Evolutionary conservation across 1,140 invertebrate species (phyloP).

Genomic region (Dendrolimus punctatus): DNA sequence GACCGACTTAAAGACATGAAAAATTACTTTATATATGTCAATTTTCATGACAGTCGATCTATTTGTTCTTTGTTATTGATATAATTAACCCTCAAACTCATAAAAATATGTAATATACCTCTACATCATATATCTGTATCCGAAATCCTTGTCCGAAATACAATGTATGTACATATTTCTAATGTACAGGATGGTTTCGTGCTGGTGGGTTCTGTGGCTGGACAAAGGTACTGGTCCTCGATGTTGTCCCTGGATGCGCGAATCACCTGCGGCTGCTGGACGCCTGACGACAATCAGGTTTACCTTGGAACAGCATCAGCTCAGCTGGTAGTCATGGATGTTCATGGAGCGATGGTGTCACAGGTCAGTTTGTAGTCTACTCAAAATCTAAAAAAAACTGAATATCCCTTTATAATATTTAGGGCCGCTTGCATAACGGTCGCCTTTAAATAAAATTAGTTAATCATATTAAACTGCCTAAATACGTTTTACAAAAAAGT

Average conservation of each 20-base stretch:
- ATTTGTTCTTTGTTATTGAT: too few relatives aligned
- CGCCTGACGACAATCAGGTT: conserved; percentile 97
- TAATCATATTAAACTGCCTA: too few relatives aligned
- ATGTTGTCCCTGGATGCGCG: conserved; percentile 95
- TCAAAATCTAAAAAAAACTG: not conserved
- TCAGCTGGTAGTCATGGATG: conserved; percentile 96
- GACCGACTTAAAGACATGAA: too few relatives aligned
- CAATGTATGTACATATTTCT: conserved; percentile 4
- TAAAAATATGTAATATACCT: too few relatives aligned
- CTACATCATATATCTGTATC: too few relatives aligned
- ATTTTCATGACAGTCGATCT: too few relatives aligned
- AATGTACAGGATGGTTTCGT: conserved; percentile 90
- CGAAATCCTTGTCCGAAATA: too few relatives aligned
- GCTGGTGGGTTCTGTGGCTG: conserved; percentile 95
- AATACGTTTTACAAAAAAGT: too few relatives aligned
- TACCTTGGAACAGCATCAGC: conserved; percentile 96
- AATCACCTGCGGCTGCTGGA: conserved; percentile 98
- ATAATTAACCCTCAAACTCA: too few relatives aligned
- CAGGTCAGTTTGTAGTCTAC: conserved; percentile 76
- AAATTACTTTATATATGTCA: too few relatives aligned
- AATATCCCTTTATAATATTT: not conserved
- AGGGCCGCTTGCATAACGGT: too few relatives aligned
- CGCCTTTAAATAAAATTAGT: too few relatives aligned
- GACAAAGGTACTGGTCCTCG: conserved; percentile 98
- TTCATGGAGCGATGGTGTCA: conserved; percentile 94